Conservation (phyloP, 2,888 invertebrate species). For the Perizoma affinitatum region DNA sequence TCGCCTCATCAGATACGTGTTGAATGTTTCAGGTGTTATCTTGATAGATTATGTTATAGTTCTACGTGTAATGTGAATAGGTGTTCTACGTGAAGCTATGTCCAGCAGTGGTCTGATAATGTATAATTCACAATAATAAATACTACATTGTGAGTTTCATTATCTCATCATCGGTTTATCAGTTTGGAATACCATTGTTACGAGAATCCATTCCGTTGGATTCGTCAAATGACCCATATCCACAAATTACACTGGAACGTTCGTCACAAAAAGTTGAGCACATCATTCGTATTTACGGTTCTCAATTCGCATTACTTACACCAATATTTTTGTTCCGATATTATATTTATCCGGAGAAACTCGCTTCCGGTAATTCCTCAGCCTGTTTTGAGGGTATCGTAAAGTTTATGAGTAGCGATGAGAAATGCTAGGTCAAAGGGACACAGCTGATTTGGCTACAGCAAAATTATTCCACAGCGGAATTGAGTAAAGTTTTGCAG, state of each 20-base stretch:
- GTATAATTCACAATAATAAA: constrained; percentile 22
- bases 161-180: constrained; percentile 29
- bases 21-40: too few relatives aligned
- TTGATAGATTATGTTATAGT: too few relatives aligned
- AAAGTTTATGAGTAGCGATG: constrained; percentile 60
- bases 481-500: too few relatives aligned
- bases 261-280: constrained; percentile 50
- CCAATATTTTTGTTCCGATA: constrained; percentile 56
- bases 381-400: constrained; percentile 52
- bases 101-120: too few relatives aligned
- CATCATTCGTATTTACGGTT: constrained; percentile 54
- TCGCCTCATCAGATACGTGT: too few relatives aligned
- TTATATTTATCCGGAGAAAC: constrained; percentile 48
- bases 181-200: constrained; percentile 29
- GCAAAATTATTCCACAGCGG: neutral
- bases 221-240: constrained; percentile 34
- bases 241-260: constrained; percentile 38
- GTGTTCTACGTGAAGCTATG: too few relatives aligned
- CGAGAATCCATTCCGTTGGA: constrained; percentile 30
- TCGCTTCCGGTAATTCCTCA: constrained; percentile 50
- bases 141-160: constrained; percentile 27
- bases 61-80: too few relatives aligned
- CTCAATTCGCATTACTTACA: constrained; percentile 50
- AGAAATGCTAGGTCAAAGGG: constrained; percentile 52
- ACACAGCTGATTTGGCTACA: constrained; percentile 24